These are phyloP conservation scores for Atherinosoma microstoma DNA, from an alignment of 2,797 vertebrate species.

Conservation along the genomic window DNA sequence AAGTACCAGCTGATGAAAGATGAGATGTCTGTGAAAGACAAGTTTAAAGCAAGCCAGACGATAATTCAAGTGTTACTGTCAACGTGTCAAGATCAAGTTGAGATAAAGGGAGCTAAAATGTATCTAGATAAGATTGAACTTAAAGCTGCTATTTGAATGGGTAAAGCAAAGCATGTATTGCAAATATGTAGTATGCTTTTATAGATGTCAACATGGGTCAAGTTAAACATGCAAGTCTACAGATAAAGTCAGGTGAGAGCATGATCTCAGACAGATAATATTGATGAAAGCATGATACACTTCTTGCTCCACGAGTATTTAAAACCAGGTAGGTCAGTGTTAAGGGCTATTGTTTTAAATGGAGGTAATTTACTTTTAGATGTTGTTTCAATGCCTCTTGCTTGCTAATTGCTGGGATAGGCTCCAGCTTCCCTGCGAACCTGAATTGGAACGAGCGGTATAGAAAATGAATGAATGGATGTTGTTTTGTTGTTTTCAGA, in stretches of 20 bases:
- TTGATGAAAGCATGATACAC: neutral
- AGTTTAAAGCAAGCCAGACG: neutral
- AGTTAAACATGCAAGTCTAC: neutral
- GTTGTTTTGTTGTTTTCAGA: neutral
- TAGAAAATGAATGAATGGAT: neutral
- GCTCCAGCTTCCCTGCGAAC: no score
- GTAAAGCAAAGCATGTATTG: neutral
- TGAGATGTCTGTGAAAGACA: neutral
- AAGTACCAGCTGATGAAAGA: neutral
- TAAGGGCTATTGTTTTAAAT: neutral
- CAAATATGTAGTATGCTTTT: neutral
- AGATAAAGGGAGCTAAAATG: neutral
- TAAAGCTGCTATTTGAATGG: neutral
- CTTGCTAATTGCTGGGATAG: no score
- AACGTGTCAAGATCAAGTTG: neutral
- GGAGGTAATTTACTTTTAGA: neutral
- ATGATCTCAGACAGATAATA: neutral
- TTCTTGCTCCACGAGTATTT: neutral
- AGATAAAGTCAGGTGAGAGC: neutral
- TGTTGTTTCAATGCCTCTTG: no score
- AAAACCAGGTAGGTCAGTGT: neutral
- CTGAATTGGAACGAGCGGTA: no score
- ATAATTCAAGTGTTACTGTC: neutral
- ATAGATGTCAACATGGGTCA: neutral
- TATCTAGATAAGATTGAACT: neutral